Conservation (phyloP, 92 coral and sea anemone genomes). For the Phenganax subtilis region DNA sequence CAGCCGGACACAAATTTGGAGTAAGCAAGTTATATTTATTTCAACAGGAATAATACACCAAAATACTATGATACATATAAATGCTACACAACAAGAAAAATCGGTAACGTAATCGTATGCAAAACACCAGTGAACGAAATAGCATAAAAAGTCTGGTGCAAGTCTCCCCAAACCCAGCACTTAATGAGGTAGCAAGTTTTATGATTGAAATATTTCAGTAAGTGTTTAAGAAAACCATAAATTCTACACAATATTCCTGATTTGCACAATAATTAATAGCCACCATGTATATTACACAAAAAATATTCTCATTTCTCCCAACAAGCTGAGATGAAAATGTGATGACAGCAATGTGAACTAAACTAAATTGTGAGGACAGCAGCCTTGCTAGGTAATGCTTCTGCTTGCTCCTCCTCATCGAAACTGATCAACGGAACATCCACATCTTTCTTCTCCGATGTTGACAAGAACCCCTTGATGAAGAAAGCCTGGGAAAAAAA, state of each 20-base stretch:
- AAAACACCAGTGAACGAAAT: too few species aligned
- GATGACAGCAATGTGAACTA: not conserved
- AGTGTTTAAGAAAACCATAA: not conserved
- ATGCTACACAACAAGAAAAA: too few species aligned
- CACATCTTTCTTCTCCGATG: conserved; percentile 7
- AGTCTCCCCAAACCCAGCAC: too few species aligned
- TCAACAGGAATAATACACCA: too few species aligned
- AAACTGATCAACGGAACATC: conserved; percentile 55
- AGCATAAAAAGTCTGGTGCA: too few species aligned
- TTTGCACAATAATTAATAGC: not conserved
- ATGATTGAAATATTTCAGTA: too few species aligned
- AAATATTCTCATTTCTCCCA: not conserved
- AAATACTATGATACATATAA: too few species aligned
- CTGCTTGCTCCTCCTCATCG: conserved; percentile 70
- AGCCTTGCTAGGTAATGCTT: conserved; percentile 73
- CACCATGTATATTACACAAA: not conserved
- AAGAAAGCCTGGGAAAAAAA: conserved; percentile 22
- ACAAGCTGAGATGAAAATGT: not conserved
- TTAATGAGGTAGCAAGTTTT: too few species aligned
- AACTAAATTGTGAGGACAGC: conserved; percentile 46
- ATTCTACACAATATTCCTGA: conserved; percentile 2
- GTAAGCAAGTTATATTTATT: too few species aligned
- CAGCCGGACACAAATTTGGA: too few species aligned
- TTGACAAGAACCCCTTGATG: conserved; percentile 21
- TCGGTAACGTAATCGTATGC: too few species aligned